These are phyloP conservation scores for Drosophila demipolita DNA, from an alignment of 2,888 invertebrate species.

Conservation along the genomic window DNA sequence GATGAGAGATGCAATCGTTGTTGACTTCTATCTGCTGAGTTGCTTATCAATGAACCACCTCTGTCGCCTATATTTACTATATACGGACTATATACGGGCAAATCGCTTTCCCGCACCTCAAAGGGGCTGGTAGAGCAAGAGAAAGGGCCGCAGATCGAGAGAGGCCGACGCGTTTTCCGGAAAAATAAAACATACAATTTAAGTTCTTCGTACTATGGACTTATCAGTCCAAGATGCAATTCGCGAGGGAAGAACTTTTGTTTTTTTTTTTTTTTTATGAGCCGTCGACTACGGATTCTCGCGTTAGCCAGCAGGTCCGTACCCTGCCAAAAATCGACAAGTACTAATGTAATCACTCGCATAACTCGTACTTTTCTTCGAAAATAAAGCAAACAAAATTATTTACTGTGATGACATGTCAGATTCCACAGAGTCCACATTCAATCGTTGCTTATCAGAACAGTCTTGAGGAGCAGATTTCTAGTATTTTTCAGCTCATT, in stretches of 20 bases:
- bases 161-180: conserved; percentile 26
- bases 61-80: conserved; percentile 28
- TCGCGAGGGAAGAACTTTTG: conserved; percentile 25
- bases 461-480: conserved; percentile 40
- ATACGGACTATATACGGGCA: conserved; percentile 32
- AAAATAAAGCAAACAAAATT: conserved; percentile 49
- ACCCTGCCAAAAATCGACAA: conserved; percentile 76
- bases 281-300: conserved; percentile 40
- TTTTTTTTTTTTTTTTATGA: conserved; percentile 33
- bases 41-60: conserved; percentile 56
- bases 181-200: conserved; percentile 16
- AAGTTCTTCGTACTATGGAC: conserved; percentile 13
- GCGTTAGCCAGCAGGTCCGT: conserved; percentile 73
- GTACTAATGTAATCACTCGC: conserved; percentile 59
- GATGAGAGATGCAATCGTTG: conserved; percentile 46
- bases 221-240: conserved; percentile 39
- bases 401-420: conserved; percentile 26
- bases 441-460: conserved; percentile 59
- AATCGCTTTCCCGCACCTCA: conserved; percentile 47
- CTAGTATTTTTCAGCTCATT: conserved; percentile 28
- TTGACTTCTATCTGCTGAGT: conserved; percentile 34
- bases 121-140: conserved; percentile 1
- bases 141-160: conserved; percentile 1
- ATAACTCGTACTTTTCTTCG: conserved; percentile 69
- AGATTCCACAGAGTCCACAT: conserved; percentile 68